Percentiles rank a stretch among this genome's conserved stretches.
Conservation (phyloP, 2,888 invertebrate species). For the Rotaria sp. region DNA sequence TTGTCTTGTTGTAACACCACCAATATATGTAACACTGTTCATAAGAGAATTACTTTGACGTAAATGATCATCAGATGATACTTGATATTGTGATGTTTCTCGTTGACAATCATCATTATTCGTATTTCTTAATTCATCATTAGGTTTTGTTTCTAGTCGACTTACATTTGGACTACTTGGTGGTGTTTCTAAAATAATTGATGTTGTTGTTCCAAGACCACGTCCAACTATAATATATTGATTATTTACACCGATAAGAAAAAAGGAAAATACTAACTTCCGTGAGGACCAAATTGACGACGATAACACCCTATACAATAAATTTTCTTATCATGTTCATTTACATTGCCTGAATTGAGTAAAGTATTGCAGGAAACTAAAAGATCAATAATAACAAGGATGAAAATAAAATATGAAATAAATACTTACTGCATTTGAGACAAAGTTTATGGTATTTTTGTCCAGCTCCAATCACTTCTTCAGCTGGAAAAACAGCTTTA, state of each 20-base stretch:
- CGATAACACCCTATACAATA: conserved; percentile 38
- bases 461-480: conserved; percentile 35
- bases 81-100: neutral
- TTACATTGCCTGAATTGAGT: conserved; percentile 32
- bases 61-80: neutral
- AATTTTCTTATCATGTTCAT: conserved; percentile 35
- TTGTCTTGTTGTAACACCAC: neutral
- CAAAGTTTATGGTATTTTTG: conserved; percentile 40
- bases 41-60: neutral
- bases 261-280: neutral
- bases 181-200: neutral
- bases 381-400: neutral
- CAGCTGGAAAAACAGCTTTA: conserved; percentile 37
- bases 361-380: conserved; percentile 32
- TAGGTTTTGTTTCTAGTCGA: neutral
- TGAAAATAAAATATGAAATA: neutral
- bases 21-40: neutral
- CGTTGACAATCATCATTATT: neutral
- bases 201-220: neutral
- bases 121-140: neutral
- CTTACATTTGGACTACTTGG: neutral
- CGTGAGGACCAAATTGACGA: conserved; percentile 36
- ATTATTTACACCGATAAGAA: no score
- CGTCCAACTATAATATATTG: neutral
- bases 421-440: conserved; percentile 31